Evolutionary conservation across 2,113 vertebrate species (phyloP).

Genomic region (Neogale vison): DNA sequence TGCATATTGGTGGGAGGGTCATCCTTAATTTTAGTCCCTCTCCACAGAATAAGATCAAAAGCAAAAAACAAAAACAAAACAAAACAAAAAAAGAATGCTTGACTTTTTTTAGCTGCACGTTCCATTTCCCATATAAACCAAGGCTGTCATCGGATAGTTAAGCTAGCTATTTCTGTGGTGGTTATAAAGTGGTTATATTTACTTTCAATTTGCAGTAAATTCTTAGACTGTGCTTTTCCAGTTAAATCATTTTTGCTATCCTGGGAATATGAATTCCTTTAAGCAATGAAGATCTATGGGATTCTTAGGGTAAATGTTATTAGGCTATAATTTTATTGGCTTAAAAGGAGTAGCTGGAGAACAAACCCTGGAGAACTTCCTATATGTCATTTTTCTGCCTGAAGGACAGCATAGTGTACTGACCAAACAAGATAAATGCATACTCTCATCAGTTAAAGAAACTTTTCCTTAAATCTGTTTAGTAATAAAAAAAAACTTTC

Average conservation of each 20-base stretch:
- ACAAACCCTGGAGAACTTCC: background rate
- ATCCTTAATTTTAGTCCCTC: background rate
- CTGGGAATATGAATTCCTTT: background rate
- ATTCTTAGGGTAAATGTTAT: conserved; percentile 1
- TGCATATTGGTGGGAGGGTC: background rate
- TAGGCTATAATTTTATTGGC: conserved; percentile 34
- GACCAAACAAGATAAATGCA: background rate
- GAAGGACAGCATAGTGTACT: background rate
- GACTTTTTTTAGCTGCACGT: background rate
- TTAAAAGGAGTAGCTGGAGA: conserved; percentile 37
- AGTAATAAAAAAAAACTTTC: background rate
- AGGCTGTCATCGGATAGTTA: background rate
- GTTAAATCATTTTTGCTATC: conserved; percentile 16
- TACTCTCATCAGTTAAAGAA: background rate
- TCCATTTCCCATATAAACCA: background rate
- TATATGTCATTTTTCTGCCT: conserved; percentile 37
- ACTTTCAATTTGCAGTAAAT: conserved; percentile 53
- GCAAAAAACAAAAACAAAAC: no score
- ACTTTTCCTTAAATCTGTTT: background rate
- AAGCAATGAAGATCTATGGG: conserved; percentile 31
- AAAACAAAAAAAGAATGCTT: background rate
- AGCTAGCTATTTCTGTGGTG: background rate
- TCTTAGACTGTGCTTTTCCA: background rate
- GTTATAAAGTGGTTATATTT: conserved; percentile 21
- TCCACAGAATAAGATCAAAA: conserved; percentile 25